Base-by-base conservation (phyloP, 2,888 invertebrate species). In the Timandra comae region DNA sequence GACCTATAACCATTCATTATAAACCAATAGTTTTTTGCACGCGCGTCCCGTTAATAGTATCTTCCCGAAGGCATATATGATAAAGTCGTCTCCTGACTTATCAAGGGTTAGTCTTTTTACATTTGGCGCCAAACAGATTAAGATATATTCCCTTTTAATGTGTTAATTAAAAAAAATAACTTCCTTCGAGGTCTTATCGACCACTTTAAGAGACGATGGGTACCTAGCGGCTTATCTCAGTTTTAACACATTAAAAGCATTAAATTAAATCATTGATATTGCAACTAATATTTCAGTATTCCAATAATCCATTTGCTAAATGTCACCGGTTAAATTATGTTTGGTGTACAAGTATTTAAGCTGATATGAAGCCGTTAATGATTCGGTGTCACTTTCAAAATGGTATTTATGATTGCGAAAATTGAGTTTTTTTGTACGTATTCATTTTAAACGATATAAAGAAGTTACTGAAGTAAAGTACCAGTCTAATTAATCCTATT, bases 41-140 rank as follows among this genome's bases (percentile, higher is more conserved):
- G 61, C 35, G 64, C 60, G 62, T 61, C 65, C 58, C 52, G n/a
- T n/a, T n/a, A n/a, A n/a, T n/a, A 70, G 69, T 66, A 63, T 72
- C 52, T 52, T 59, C 70, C 63, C 58, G 52, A 64, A 62, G 66
- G 63, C 50, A 58, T 58, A 56, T 62, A 65, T 71, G 80, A 84
- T 81, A 82, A 79, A 67, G 64, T 40, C 52, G 70, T 70, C 75
- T 16, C 65, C 56, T 56, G 69, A 62, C 60, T 79, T 84, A 84
- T 82, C 84, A 75, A 67, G 63, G 35, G 72, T 63, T 65, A 66
- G 63, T 66, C 78, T 72, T 74, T 76, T 74, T 70, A 71, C 72
- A 72, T 75, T 75, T 79, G 84, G 84, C 84, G 84, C 84, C 84
- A 69, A 49, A 56, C 64, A 81, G 84, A 84, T 84, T 84, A 82